Percentiles rank a stretch among this genome's conserved stretches.
These are phyloP conservation scores for Danio kyathit DNA, from an alignment of 2,797 vertebrate genomes.

Conservation along the genomic window DNA sequence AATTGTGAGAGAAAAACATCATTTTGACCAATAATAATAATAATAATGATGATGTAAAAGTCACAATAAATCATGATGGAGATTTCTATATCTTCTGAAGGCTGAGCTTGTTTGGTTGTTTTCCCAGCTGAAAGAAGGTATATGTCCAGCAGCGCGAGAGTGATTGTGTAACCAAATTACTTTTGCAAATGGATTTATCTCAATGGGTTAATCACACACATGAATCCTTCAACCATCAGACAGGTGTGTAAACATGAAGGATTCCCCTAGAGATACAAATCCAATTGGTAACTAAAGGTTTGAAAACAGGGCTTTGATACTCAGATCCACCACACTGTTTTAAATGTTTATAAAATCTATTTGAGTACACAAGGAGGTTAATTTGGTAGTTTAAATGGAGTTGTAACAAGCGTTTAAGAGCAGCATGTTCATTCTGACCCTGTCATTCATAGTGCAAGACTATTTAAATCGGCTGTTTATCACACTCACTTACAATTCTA, in stretches of 20 bases:
- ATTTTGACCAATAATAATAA: too few relatives aligned
- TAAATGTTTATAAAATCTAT: not conserved
- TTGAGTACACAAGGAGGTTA: not conserved
- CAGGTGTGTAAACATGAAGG: conserved; percentile 1
- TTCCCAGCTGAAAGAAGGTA: not conserved
- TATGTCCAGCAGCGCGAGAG: not conserved
- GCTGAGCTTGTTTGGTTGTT: conserved; percentile 1
- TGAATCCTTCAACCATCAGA: not conserved
- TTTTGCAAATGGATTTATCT: conserved; percentile 7
- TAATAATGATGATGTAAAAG: too few relatives aligned
- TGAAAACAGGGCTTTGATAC: not conserved
- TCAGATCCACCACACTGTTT: not conserved
- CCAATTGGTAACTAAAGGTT: not conserved
- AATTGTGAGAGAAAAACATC: too few relatives aligned
- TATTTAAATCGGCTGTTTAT: not conserved
- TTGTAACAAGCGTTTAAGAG: not conserved
- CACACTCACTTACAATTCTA: not conserved
- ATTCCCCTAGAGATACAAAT: not conserved
- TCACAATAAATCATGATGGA: too few relatives aligned
- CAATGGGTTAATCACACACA: not conserved
- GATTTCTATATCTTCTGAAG: not conserved
- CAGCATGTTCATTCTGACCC: conserved; percentile 1
- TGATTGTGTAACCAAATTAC: not conserved
- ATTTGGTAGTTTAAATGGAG: not conserved
- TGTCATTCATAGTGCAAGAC: not conserved